These are phyloP conservation scores for Nasonia giraulti DNA, from an alignment of 1,140 invertebrate species.

Conservation along the genomic window DNA sequence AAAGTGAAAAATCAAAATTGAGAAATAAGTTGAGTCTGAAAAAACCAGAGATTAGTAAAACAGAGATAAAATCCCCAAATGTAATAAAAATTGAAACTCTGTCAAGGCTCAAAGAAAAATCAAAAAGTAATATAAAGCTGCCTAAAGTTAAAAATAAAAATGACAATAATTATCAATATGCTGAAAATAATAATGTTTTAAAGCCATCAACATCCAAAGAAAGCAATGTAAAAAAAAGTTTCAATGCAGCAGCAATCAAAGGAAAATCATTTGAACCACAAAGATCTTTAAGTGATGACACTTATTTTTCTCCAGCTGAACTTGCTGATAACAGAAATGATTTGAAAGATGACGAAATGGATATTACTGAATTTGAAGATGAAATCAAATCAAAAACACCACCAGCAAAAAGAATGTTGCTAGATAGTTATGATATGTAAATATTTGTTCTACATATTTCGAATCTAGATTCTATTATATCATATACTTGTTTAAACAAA, in stretches of 20 bases:
- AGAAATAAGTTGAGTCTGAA: constrained; percentile 45
- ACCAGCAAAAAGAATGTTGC: constrained; percentile 52
- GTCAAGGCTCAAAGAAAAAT: background rate
- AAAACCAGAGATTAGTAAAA: background rate
- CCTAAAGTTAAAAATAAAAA: background rate
- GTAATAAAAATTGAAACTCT: background rate
- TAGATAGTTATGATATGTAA: constrained; percentile 59
- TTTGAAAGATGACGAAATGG: constrained; percentile 27
- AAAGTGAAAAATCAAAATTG: constrained; percentile 45
- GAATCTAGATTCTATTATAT: constrained; percentile 16
- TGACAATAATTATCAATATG: background rate
- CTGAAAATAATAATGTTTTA: background rate
- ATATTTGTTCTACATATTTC: constrained; percentile 43
- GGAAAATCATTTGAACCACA: constrained; percentile 26
- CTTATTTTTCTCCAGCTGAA: constrained; percentile 49
- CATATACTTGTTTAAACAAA: background rate
- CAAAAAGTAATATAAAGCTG: background rate
- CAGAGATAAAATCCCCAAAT: background rate
- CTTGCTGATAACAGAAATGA: constrained; percentile 39
- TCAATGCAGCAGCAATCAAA: constrained; percentile 11
- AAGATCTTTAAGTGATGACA: constrained; percentile 42
- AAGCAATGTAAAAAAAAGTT: background rate
- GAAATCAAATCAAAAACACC: constrained; percentile 38
- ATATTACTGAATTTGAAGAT: constrained; percentile 48
- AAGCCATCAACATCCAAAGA: background rate